Evolutionary conservation across 2,888 invertebrate genomes (phyloP).

Genomic region (Hedya salicella): DNA sequence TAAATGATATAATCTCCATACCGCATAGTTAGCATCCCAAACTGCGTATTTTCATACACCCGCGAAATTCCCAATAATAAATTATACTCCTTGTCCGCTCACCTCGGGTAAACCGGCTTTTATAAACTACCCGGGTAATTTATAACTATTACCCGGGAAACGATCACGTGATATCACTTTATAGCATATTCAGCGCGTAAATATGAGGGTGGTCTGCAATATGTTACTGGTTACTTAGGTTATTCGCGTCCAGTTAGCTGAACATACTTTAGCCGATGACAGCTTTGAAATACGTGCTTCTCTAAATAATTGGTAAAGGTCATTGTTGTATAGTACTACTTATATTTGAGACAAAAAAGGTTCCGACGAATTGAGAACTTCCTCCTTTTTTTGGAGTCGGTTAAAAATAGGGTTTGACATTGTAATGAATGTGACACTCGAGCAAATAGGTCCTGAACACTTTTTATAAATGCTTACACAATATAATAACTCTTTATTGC

Average conservation of each 20-base stretch:
- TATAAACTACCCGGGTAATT: constrained; percentile 84
- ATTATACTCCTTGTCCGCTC: constrained; percentile 83
- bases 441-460: no score
- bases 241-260: constrained; percentile 9
- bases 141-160: constrained; percentile 84
- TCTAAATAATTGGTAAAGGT: background rate
- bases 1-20: constrained; percentile 29
- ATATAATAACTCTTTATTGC: no score
- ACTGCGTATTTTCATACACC: constrained; percentile 73
- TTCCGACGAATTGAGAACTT: no score
- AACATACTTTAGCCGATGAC: constrained; percentile 5
- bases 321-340: background rate
- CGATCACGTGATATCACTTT: constrained; percentile 85
- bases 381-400: no score
- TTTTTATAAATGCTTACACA: no score
- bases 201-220: constrained; percentile 77
- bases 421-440: no score
- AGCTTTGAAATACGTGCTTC: constrained; percentile 5
- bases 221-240: constrained; percentile 54
- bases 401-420: no score
- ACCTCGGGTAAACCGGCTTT: constrained; percentile 85
- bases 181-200: constrained; percentile 81
- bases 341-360: background rate
- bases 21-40: constrained; percentile 45
- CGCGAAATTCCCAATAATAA: constrained; percentile 83